Evolutionary conservation across 2,888 invertebrate species (phyloP).

Genomic region (Brachylomia viminalis): DNA sequence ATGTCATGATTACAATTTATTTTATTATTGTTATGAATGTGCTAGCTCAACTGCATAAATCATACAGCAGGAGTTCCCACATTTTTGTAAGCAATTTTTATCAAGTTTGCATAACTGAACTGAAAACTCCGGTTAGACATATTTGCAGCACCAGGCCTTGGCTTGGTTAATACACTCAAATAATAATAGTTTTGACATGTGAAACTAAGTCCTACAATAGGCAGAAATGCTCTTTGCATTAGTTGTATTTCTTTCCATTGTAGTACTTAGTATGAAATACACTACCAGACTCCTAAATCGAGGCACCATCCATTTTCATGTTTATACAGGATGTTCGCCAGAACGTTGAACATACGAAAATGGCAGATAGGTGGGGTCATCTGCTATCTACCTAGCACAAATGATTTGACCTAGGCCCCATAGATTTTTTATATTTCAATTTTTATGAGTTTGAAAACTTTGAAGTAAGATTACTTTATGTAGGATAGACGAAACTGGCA

Average conservation of each 20-base stretch:
- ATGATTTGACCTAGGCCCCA: too few relatives aligned
- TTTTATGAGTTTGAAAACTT: too few relatives aligned
- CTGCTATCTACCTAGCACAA: too few relatives aligned
- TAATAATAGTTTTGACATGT: not conserved
- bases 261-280: not conserved
- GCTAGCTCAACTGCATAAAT: slow-evolving; percentile 10
- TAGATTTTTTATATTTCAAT: too few relatives aligned
- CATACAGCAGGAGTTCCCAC: not conserved
- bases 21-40: slow-evolving; percentile 9
- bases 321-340: too few relatives aligned
- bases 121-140: not conserved
- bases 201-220: not conserved
- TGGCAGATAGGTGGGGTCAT: too few relatives aligned
- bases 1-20: not conserved
- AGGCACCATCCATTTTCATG: too few relatives aligned
- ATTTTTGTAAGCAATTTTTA: not conserved
- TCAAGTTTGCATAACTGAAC: not conserved
- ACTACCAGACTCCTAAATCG: too few relatives aligned
- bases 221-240: not conserved
- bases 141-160: not conserved
- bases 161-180: not conserved
- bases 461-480: too few relatives aligned
- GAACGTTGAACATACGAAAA: too few relatives aligned
- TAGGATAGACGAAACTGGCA: too few relatives aligned
- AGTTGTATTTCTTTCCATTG: not conserved